phyloP scores from a whole-genome alignment of 2,113 vertebrate genomes.

The Chaetorhynchus papuensis region DNA sequence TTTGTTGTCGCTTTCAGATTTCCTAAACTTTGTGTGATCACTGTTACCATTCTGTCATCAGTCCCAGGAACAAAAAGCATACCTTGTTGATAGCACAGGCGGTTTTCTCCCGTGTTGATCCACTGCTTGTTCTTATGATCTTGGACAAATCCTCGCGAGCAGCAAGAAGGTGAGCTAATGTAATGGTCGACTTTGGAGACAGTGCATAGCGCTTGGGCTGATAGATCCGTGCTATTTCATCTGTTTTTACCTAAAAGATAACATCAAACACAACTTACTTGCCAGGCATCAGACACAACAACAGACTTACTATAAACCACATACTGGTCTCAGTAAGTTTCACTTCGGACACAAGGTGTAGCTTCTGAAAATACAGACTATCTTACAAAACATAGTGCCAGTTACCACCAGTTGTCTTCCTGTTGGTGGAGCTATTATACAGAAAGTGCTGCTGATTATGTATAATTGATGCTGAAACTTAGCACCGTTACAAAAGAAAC shows the following conservation, averaged over 20 bases:
- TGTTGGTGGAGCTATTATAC: background rate
- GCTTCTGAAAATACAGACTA: background rate
- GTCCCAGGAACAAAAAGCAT: background rate
- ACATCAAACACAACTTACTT: background rate
- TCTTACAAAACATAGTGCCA: background rate
- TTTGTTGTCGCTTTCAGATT: rapidly evolving
- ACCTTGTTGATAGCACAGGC: constrained; percentile 93
- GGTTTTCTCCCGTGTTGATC: constrained; percentile 82
- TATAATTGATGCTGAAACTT: background rate
- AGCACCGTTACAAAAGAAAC: background rate
- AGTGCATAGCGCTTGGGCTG: constrained; percentile 87
- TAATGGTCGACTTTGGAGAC: constrained; percentile 76
- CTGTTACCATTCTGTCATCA: background rate
- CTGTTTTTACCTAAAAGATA: constrained; percentile 75
- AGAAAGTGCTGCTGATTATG: background rate
- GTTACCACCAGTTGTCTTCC: background rate
- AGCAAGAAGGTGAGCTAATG: constrained; percentile 84
- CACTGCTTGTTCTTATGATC: constrained; percentile 91
- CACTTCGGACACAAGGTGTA: background rate
- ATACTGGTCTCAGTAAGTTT: background rate
- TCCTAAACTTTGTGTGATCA: background rate
- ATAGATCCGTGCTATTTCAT: constrained; percentile 90
- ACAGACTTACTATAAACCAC: background rate
- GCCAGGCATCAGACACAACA: background rate
- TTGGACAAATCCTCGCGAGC: constrained; percentile 90